Evolutionary conservation across 2,888 invertebrate genomes (phyloP), one percentile per base, ranked within the genome.

Genomic region (Mythimna albipuncta): DNA sequence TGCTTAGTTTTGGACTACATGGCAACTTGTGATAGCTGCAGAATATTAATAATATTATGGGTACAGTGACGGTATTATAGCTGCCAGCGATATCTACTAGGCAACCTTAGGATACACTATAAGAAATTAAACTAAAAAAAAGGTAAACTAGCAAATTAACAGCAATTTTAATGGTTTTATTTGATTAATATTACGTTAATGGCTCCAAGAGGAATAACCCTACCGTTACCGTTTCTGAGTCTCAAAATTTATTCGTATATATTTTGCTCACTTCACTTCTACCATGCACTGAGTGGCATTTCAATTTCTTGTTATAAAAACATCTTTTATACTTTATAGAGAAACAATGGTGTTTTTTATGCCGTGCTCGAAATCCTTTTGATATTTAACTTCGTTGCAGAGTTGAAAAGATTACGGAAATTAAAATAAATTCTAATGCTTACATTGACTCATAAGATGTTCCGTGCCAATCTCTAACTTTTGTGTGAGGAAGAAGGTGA

Each of bases 241-340:
- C 79, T 85, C 83, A 79, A 83, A 88, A 89, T 89, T 80, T 87
- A 89, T 87, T 87, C 86, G 76, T 85, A 84, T 85, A 84, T 86
- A 85, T 86, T 26, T 87, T 86, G 82, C 85, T 82, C 82, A 84
- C 82, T 87, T 81, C 75, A 85, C 76, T 81, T 80, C 68, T 77
- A 64, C 82, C 78, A 75, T 81, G 85, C 79, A 76, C 74, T 75
- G 82, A 88, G 85, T 81, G 84, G 81, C 81, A 79, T 84, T 87
- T 80, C 79, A 81, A 78, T 84, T 86, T 65, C 81, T 81, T 81
- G 78, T 79, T 79, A 82, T 65, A 81, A 73, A 75, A 76, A 72
- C 63, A 64, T 66, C 44, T 79, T 77, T 72, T 70, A 64, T 76
- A 63, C 68, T 82, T 75, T 72, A 75, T 69, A 57, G 50, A 55